phyloP scores from a whole-genome alignment of 2,888 invertebrate genomes.

The Drosophila subquinaria region DNA sequence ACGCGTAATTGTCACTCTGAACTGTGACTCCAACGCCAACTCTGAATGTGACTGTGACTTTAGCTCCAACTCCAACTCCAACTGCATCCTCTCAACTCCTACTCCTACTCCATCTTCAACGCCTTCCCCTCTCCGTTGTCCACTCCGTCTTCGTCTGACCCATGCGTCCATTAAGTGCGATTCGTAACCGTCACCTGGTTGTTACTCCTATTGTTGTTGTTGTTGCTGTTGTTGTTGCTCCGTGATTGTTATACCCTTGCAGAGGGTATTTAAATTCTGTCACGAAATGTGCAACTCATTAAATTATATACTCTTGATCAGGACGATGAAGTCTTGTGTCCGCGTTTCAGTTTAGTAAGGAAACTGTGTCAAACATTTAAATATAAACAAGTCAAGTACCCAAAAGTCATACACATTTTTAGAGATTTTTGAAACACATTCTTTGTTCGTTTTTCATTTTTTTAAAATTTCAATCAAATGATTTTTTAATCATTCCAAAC shows the following conservation, averaged over 20 bases:
- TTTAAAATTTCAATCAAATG: no score
- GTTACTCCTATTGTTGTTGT: constrained; percentile 2
- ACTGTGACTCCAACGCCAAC: constrained; percentile 38
- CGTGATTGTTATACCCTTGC: background rate
- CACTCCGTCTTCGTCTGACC: constrained; percentile 3
- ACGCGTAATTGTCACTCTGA: constrained; percentile 79
- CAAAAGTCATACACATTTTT: no score
- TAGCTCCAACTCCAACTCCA: background rate
- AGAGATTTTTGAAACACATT: no score
- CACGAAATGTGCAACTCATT: background rate
- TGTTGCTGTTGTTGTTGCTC: constrained; percentile 1
- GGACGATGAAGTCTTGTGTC: no score
- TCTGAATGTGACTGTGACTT: constrained; percentile 31
- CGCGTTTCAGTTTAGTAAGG: background rate
- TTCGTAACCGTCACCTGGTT: constrained; percentile 67
- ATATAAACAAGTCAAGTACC: no score
- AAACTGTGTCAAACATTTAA: no score
- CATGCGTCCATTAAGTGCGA: constrained; percentile 70
- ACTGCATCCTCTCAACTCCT: constrained; percentile 13
- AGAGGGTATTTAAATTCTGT: background rate
- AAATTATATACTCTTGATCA: background rate
- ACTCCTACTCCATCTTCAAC: background rate
- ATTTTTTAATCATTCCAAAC: no score
- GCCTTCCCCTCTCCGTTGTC: background rate
- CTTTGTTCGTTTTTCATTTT: no score